Evolutionary conservation across 2,888 invertebrate genomes (phyloP).

Genomic region (Drosophila barbarae): DNA sequence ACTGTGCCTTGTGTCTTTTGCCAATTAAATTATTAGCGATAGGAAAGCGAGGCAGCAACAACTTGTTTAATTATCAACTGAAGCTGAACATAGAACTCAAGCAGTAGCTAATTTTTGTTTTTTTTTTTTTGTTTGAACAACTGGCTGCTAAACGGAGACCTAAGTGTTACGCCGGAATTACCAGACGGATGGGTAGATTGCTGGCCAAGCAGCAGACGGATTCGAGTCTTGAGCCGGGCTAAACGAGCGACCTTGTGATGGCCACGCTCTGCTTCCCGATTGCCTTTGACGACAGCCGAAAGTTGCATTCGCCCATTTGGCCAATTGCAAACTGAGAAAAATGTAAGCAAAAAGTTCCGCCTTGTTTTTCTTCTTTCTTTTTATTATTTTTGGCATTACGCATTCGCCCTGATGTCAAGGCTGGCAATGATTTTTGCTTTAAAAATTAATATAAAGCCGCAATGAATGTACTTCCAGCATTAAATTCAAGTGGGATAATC

Average conservation of each 20-base stretch:
- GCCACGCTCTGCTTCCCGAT: slow-evolving; percentile 64
- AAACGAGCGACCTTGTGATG: slow-evolving; percentile 56
- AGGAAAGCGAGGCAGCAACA: slow-evolving; percentile 7
- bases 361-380: slow-evolving; percentile 6
- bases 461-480: slow-evolving; percentile 25
- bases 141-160: slow-evolving; percentile 63
- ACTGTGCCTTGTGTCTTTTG: slow-evolving; percentile 52
- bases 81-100: slow-evolving; percentile 26
- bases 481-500: not conserved
- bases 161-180: slow-evolving; percentile 23
- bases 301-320: slow-evolving; percentile 36
- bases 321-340: slow-evolving; percentile 35
- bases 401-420: slow-evolving; percentile 63
- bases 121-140: slow-evolving; percentile 52
- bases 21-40: slow-evolving; percentile 37
- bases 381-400: slow-evolving; percentile 44
- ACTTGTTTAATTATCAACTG: slow-evolving; percentile 39
- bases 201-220: not conserved
- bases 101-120: too few species aligned
- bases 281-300: slow-evolving; percentile 36
- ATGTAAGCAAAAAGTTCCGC: slow-evolving; percentile 24
- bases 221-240: slow-evolving; percentile 4
- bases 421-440: slow-evolving; percentile 44
- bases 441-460: slow-evolving; percentile 16
- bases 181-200: slow-evolving; percentile 16